A percentile compares a stretch with the other conserved stretches of the same genome.
These are phyloP conservation scores for Mesorhabditis spiculigera DNA, from an alignment of 2,888 invertebrate genomes.

Conservation along the genomic window DNA sequence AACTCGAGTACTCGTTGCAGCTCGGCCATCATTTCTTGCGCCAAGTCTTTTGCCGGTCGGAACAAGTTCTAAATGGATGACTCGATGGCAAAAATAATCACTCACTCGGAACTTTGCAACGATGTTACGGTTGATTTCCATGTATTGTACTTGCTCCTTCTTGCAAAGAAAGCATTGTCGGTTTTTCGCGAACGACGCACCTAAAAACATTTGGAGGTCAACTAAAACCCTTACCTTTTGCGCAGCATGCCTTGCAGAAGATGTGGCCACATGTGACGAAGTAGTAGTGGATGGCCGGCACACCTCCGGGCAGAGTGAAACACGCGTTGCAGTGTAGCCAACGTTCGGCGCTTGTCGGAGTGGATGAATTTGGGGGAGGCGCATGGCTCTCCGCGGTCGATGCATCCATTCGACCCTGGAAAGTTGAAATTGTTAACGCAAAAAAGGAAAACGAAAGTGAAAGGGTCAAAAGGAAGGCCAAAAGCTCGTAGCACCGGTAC, in stretches of 20 bases:
- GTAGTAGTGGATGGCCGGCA: neutral
- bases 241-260: constrained; percentile 2
- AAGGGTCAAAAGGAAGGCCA: too few relatives aligned
- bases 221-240: neutral
- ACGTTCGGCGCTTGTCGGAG: neutral
- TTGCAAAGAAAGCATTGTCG: neutral
- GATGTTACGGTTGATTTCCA: constrained; percentile 1
- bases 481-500: too few relatives aligned
- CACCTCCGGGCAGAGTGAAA: neutral
- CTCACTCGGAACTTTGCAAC: neutral
- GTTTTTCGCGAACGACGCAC: neutral
- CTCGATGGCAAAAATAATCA: neutral
- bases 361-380: too few relatives aligned
- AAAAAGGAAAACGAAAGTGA: too few relatives aligned
- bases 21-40: neutral
- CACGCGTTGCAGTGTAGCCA: constrained; percentile 3
- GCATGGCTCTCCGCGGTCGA: too few relatives aligned
- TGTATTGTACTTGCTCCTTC: constrained; percentile 2
- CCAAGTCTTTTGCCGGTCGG: neutral
- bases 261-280: constrained; percentile 1
- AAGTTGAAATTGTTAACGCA: too few relatives aligned
- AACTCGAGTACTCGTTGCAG: neutral
- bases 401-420: too few relatives aligned
- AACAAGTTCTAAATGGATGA: neutral
- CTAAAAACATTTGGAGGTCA: neutral